phyloP scores from a whole-genome alignment of 2,113 vertebrate species.

The Puffinus mauretanicus region DNA sequence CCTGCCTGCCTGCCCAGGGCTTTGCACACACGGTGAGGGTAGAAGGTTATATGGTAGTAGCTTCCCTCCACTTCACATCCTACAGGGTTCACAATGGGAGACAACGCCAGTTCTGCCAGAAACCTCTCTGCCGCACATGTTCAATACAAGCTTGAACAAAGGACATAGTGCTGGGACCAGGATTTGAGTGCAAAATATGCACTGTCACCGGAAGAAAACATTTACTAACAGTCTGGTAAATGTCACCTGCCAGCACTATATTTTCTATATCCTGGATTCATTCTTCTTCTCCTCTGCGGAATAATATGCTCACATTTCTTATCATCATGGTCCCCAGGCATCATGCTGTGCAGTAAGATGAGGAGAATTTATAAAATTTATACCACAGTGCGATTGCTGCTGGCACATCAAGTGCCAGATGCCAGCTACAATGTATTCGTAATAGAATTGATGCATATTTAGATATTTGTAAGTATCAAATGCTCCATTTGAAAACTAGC shows the following conservation, averaged over 20 bases:
- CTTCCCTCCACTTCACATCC: neutral
- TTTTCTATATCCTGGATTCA: neutral
- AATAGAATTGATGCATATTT: slow-evolving; percentile 53
- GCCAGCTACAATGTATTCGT: slow-evolving; percentile 33
- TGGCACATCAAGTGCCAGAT: slow-evolving; percentile 44
- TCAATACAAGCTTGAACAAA: neutral
- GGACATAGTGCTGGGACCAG: neutral
- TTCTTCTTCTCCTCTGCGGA: neutral
- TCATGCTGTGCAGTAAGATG: neutral
- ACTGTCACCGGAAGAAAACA: neutral
- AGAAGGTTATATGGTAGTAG: neutral
- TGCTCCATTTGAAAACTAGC: slow-evolving; percentile 32
- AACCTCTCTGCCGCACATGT: neutral
- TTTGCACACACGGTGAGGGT: neutral
- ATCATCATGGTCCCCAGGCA: neutral
- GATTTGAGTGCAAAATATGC: neutral
- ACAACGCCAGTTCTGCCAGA: neutral
- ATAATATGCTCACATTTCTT: neutral
- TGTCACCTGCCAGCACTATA: neutral
- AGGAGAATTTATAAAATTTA: slow-evolving; percentile 10
- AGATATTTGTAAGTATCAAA: slow-evolving; percentile 48
- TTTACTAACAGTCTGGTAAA: neutral
- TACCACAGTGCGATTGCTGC: neutral
- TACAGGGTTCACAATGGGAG: neutral
- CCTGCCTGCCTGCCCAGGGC: neutral